Evolutionary conservation across 2,797 vertebrate genomes (phyloP).

Genomic region (Aldrovandia affinis): DNA sequence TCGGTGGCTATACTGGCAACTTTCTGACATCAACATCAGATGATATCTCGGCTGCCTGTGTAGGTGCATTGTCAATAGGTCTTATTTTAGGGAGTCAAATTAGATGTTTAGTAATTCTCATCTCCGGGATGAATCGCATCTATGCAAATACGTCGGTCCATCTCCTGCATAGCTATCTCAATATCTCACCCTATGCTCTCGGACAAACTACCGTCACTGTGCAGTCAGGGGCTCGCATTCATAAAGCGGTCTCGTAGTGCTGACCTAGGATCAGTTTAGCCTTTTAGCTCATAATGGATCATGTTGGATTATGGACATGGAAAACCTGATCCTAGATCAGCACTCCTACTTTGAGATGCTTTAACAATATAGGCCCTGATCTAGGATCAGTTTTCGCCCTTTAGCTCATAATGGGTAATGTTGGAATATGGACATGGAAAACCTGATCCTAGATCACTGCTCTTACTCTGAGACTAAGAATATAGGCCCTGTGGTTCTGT

Average conservation of each 20-base stretch:
- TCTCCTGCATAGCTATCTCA: too few species aligned
- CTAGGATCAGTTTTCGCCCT: not conserved
- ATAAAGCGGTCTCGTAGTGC: too few species aligned
- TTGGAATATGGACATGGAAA: not conserved
- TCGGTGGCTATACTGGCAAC: not conserved
- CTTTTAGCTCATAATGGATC: too few species aligned
- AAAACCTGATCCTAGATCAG: too few species aligned
- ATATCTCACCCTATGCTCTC: too few species aligned
- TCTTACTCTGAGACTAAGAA: not conserved
- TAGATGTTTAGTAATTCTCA: not conserved
- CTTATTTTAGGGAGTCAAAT: not conserved
- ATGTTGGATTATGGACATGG: too few species aligned
- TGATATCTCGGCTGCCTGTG: not conserved
- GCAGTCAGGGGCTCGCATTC: too few species aligned
- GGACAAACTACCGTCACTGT: too few species aligned
- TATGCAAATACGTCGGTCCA: slow-evolving; percentile 28
- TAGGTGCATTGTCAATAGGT: not conserved
- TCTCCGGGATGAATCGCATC: slow-evolving; percentile 12
- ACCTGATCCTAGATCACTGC: not conserved
- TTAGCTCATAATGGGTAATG: not conserved
- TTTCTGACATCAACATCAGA: not conserved
- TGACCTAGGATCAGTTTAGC: too few species aligned
- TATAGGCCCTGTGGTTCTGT: too few species aligned
- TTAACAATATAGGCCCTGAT: too few species aligned
- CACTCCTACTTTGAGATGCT: too few species aligned